Evolutionary conservation across 2,888 invertebrate species (phyloP).

Genomic region (Eupeodes latifasciatus): DNA sequence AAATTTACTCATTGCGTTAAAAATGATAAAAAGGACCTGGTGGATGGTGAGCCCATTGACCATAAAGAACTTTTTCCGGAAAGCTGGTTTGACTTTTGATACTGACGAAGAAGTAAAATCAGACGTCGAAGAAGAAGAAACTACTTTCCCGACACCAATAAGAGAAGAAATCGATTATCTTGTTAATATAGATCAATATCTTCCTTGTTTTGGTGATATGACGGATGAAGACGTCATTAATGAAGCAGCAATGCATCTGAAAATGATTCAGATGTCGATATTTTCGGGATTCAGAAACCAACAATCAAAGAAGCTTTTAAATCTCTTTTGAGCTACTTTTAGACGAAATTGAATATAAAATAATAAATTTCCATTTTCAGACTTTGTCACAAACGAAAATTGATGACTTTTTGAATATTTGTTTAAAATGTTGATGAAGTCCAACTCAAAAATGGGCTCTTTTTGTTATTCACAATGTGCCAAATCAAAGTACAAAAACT

Average conservation of each 20-base stretch:
- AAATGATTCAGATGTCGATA: background rate
- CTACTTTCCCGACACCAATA: conserved; percentile 14
- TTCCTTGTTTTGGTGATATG: conserved; percentile 26
- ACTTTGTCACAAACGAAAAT: too few relatives aligned
- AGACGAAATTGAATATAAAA: background rate
- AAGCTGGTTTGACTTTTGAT: conserved; percentile 18
- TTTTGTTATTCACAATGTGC: too few relatives aligned
- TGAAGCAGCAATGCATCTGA: background rate
- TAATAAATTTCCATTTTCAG: too few relatives aligned
- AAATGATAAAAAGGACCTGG: conserved; percentile 36
- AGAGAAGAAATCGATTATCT: conserved; percentile 24
- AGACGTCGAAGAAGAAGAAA: conserved; percentile 4
- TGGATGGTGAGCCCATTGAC: conserved; percentile 13
- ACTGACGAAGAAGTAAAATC: conserved; percentile 10
- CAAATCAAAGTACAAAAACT: too few relatives aligned
- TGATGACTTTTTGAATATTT: too few relatives aligned
- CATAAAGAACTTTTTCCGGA: conserved; percentile 30
- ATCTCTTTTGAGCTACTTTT: background rate
- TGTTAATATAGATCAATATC: conserved; percentile 1
- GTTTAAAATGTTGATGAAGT: too few relatives aligned
- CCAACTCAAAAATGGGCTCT: too few relatives aligned
- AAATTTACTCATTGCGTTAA: conserved; percentile 4
- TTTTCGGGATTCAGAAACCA: background rate
- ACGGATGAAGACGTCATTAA: background rate
- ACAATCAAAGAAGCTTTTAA: background rate